These are phyloP conservation scores for Apodemus agrarius DNA, from an alignment of 2,797 vertebrate species.

Conservation along the genomic window DNA sequence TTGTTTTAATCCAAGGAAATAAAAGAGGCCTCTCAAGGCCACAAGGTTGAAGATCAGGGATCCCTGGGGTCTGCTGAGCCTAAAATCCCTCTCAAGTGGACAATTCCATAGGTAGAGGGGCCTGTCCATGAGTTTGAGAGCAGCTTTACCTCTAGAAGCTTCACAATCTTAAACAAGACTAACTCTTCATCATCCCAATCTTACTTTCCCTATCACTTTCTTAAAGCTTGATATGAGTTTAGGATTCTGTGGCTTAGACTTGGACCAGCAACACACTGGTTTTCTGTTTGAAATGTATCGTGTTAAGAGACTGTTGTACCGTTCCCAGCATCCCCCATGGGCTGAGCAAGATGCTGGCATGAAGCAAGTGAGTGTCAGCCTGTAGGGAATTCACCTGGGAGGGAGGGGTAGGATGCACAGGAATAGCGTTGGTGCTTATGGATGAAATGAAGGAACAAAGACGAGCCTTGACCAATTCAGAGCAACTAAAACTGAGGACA, in stretches of 20 bases:
- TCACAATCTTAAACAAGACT: background rate
- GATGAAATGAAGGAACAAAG: background rate
- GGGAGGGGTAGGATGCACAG: accelerated
- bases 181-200: background rate
- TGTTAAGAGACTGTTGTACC: background rate
- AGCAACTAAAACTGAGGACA: background rate
- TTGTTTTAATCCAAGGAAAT: background rate
- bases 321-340: too few species aligned
- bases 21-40: background rate
- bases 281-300: background rate
- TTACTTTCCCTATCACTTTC: background rate
- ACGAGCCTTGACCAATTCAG: background rate
- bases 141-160: background rate
- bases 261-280: background rate
- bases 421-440: background rate
- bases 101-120: background rate
- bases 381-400: background rate
- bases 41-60: background rate
- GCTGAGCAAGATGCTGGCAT: background rate
- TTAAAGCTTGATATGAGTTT: background rate
- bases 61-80: too few species aligned
- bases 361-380: background rate
- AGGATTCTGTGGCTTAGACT: background rate
- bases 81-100: background rate
- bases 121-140: background rate